Evolutionary conservation across 2,888 invertebrate genomes (phyloP).

Genomic region (Colostygia pectinataria): DNA sequence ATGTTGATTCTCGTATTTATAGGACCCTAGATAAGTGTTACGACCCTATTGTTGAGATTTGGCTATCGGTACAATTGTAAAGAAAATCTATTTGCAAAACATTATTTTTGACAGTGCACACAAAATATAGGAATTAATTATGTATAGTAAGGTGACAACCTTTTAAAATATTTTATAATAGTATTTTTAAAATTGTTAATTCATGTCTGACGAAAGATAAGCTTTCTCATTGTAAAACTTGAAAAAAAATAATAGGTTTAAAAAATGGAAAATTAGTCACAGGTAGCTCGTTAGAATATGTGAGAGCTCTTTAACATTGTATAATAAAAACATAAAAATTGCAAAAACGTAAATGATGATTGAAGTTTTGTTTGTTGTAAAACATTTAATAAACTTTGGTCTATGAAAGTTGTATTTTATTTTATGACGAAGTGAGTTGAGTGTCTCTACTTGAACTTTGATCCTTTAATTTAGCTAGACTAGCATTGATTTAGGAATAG

Average conservation of each 20-base stretch:
- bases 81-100: conserved; percentile 49
- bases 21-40: conserved; percentile 59
- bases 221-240: conserved; percentile 61
- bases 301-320: conserved; percentile 65
- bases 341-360: conserved; percentile 73
- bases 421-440: conserved; percentile 22
- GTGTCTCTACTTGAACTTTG: neutral
- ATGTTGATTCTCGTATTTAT: conserved; percentile 46
- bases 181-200: conserved; percentile 70
- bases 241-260: conserved; percentile 56
- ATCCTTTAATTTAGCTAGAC: neutral
- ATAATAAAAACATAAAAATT: conserved; percentile 76
- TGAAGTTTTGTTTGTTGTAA: conserved; percentile 61
- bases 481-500: no score
- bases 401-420: conserved; percentile 56
- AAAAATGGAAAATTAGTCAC: conserved; percentile 68
- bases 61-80: conserved; percentile 47
- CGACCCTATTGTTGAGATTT: conserved; percentile 56
- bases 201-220: conserved; percentile 57
- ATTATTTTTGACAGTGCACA: conserved; percentile 58
- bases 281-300: conserved; percentile 64
- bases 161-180: conserved; percentile 63
- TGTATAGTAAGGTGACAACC: conserved; percentile 48
- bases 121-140: conserved; percentile 46
- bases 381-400: conserved; percentile 69